Conservation (phyloP, 30 jellyfish, hydroid and myxozoan genomes). For the Turritopsis dohrnii region DNA sequence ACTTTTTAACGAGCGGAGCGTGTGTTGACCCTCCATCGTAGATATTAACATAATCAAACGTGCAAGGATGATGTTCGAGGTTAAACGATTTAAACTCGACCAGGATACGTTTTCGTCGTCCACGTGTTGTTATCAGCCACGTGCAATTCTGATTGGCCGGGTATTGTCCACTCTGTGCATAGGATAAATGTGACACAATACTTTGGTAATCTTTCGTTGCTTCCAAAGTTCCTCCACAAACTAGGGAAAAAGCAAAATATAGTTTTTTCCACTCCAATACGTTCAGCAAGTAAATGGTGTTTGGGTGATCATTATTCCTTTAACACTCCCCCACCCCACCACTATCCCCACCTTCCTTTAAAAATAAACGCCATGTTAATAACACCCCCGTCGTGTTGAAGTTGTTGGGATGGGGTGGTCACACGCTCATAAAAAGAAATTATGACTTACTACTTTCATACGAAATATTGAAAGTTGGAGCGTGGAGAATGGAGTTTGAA, state of each 20-base stretch:
- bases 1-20: slow-evolving; percentile 37
- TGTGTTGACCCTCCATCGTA: slow-evolving; percentile 47
- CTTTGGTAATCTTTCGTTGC: slow-evolving; percentile 10
- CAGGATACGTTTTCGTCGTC: background rate
- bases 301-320: too few species aligned
- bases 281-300: too few species aligned
- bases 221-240: slow-evolving; percentile 1
- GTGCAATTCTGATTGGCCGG: slow-evolving; percentile 16
- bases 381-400: too few species aligned
- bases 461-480: background rate
- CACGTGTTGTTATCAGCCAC: slow-evolving; percentile 3
- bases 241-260: background rate
- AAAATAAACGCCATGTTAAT: too few species aligned
- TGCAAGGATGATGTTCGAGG: slow-evolving; percentile 67
- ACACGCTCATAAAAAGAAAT: background rate
- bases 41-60: slow-evolving; percentile 60
- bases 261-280: too few species aligned
- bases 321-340: too few species aligned
- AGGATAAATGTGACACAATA: background rate
- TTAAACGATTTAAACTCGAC: slow-evolving; percentile 47
- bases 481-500: slow-evolving; percentile 1
- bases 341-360: too few species aligned
- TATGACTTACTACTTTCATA: background rate
- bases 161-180: background rate
- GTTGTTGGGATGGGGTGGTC: too few species aligned